Evolutionary conservation across 2,888 invertebrate species (phyloP).

Genomic region (Apamea monoglypha): DNA sequence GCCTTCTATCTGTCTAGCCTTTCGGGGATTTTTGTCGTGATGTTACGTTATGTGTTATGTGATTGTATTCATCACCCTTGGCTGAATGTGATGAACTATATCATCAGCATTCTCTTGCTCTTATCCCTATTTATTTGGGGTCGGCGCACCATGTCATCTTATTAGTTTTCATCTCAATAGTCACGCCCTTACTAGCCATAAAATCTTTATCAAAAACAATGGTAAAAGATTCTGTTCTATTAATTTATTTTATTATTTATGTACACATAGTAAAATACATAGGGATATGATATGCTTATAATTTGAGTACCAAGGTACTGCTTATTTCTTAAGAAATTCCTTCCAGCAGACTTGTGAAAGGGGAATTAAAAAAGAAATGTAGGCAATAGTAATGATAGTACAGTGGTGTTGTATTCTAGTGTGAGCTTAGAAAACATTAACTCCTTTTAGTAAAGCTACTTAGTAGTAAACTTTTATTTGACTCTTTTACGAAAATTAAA

Average conservation of each 20-base stretch:
- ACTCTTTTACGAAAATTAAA: slow-evolving; percentile 31
- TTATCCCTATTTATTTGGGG: background rate
- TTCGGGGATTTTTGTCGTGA: background rate
- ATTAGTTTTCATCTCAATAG: background rate
- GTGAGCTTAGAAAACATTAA: background rate
- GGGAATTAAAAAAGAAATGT: too few species aligned
- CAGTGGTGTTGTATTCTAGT: too few species aligned
- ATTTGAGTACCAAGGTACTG: too few species aligned
- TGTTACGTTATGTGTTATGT: background rate
- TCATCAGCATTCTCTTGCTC: background rate
- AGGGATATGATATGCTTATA: too few species aligned
- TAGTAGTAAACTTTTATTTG: slow-evolving; percentile 16
- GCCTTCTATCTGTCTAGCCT: background rate
- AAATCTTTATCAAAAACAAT: background rate
- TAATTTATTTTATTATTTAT: too few species aligned
- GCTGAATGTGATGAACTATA: background rate
- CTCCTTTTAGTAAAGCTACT: slow-evolving; percentile 5
- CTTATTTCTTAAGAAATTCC: too few species aligned
- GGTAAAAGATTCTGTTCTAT: background rate
- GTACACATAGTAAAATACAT: too few species aligned
- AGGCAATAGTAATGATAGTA: too few species aligned
- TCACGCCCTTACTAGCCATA: background rate
- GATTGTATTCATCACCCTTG: background rate
- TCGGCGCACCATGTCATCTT: background rate
- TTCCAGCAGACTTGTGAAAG: too few species aligned